Evolutionary conservation across 2,888 invertebrate genomes (phyloP).

Genomic region (Athalia circularis): DNA sequence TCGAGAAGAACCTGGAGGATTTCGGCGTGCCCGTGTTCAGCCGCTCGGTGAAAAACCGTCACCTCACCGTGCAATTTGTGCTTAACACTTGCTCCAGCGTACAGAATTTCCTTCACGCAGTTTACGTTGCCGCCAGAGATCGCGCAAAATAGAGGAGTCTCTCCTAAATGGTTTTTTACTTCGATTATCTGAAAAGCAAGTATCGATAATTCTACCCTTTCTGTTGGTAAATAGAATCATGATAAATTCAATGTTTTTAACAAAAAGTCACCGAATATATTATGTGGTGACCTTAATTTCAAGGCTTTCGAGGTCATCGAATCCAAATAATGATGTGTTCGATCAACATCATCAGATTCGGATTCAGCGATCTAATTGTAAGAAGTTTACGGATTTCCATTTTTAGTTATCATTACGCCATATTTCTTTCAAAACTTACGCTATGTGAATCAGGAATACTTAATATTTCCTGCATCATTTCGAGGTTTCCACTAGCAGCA

Average conservation of each 20-base stretch:
- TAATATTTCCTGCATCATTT: slow-evolving; percentile 76
- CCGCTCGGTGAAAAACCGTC: slow-evolving; percentile 79
- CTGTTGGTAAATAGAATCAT: background rate
- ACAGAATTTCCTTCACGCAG: slow-evolving; percentile 74
- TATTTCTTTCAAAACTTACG: slow-evolving; percentile 49
- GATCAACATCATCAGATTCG: no score
- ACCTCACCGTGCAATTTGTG: slow-evolving; percentile 74
- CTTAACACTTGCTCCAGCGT: slow-evolving; percentile 75
- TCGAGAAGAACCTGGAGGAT: slow-evolving; percentile 76
- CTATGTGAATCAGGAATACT: slow-evolving; percentile 72
- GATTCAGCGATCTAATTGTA: no score
- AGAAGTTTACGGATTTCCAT: no score
- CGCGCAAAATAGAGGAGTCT: slow-evolving; percentile 76
- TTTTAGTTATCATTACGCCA: no score
- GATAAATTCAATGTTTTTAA: background rate
- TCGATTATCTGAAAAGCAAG: slow-evolving; percentile 72
- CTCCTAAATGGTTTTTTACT: slow-evolving; percentile 74
- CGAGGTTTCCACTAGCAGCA: slow-evolving; percentile 75
- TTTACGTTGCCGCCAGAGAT: slow-evolving; percentile 73
- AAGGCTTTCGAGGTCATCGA: no score
- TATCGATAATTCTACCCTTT: background rate
- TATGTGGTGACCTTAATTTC: no score
- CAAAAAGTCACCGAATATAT: no score
- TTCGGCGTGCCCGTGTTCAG: slow-evolving; percentile 76
- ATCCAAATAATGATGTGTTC: no score